Conservation (phyloP, 2,113 vertebrate species). For the Trachemys scripta region DNA sequence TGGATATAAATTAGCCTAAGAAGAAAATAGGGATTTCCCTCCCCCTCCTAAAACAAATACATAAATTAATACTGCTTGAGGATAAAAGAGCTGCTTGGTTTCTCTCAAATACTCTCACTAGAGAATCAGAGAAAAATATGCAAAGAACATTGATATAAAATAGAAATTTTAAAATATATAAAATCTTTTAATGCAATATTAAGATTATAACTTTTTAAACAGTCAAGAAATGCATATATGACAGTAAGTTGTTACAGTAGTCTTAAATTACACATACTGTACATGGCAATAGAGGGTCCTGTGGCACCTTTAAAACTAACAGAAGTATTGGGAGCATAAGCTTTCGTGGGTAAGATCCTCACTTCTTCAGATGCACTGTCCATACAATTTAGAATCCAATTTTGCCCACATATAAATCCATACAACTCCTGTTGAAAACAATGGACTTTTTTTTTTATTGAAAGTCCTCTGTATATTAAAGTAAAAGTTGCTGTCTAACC, state of each 20-base stretch:
- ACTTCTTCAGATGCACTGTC: background rate
- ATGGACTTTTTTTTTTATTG: background rate
- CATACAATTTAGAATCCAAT: background rate
- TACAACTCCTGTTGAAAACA: background rate
- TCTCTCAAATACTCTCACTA: background rate
- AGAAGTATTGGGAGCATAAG: too few species aligned
- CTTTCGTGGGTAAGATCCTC: too few species aligned
- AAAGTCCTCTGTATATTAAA: background rate
- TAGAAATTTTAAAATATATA: background rate
- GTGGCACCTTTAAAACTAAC: too few species aligned
- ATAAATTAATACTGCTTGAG: background rate
- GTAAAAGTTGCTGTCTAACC: background rate
- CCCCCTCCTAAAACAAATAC: background rate
- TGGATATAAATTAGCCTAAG: background rate
- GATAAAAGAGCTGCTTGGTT: background rate
- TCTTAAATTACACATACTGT: background rate
- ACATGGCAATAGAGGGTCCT: background rate
- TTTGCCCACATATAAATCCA: background rate
- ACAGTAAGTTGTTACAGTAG: background rate
- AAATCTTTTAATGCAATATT: background rate
- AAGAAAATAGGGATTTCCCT: background rate
- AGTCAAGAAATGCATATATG: accelerated
- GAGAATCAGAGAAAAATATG: background rate
- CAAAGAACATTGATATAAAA: background rate
- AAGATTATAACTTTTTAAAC: background rate